Base-by-base conservation (phyloP, 2,113 vertebrate species). In the Podocnemis expansa region DNA sequence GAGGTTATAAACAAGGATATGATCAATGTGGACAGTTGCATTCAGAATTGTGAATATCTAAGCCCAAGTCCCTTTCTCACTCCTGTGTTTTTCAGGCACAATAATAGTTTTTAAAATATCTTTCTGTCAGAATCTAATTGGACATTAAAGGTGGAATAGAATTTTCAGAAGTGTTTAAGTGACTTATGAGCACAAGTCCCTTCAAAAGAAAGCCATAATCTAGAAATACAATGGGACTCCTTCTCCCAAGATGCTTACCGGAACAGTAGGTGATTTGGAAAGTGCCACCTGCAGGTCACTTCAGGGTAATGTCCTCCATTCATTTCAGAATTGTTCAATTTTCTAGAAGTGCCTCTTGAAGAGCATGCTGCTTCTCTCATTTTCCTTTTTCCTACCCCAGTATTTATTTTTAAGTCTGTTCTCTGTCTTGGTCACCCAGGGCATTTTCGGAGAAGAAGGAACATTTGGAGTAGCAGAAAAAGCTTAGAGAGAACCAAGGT, bases 361-460 rank as follows among this genome's bases (percentile, higher is more conserved):
- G 76, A 91, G 34, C 63, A 6, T n/a, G 7, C 10, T 1, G 25
- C 63, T 47, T 91, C 12, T n/a, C 38, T 49, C 0, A 0, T 24
- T 58, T 43, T 54, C 55, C 81, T 70, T 19, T 83, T 5, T 19
- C 51, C 45, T 41, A 1, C 54, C 73, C 58, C 82, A n/a, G 0
- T 0, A 6, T 9, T 82, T 38, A 2, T 13, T 58, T 89, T 2
- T 11, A 16, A 86, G 84, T 78, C 76, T 1, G 0, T 1, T 8
- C n/a, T 3, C 0, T 1, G 88, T 2, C n/a, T 60, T 43, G 21
- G 29, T 63, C 5, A 0, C 2, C 2, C 31, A 0, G 76, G 70
- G 90, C 78, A 41, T 0, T 0, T 51, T 75, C 47, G 87, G 90
- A 21, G 41, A 11, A 56, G 3, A 22, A 21, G 8, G 27, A 80